Evolutionary conservation across 2,888 invertebrate species (phyloP), one percentile per base, ranked within the genome.

Genomic region (Lycaena phlaeas): DNA sequence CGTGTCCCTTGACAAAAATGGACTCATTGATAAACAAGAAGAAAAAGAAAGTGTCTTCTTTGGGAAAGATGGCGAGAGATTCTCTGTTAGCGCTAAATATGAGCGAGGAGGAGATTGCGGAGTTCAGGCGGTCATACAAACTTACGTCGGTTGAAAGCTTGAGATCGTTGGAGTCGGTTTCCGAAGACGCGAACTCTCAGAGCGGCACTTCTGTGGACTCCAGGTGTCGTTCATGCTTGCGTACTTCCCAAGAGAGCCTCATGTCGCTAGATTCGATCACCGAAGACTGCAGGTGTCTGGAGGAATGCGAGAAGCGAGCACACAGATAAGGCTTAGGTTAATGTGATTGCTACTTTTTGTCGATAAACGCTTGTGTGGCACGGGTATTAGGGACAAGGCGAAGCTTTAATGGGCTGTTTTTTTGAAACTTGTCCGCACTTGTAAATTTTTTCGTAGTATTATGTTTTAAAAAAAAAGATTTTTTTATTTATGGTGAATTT

Each of bases 51-150:
- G 73, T 81, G 0, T 78, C 76, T 0, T 79, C 79, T 7, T 38
- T 85, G 2, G 85, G 85, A 0, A 85, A 82, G 53, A 81, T 84
- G 51, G 85, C 85, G 4, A 60, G 72, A 22, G 85, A 85, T 48
- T 85, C 85, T 0, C 51, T 85, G 0, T 48, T 85, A 11, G 85
- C 85, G 0, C 46, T 85, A 4, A 85, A 85, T 46, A 81, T 84
- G 77, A 75, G 70, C 7, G 84, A 84, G 2, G 85, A 85, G 2
- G 85, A 85, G 9, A 78, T 84, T 1, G 75, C 77, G 0, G 84
- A 85, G 11, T 78, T 84, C 18, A 56, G 82, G 25, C 55, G 76
- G 1, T 79, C 82, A 0, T 79, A 82, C 34, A 79, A 81, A 48
- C 44, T 81, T 1, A 82, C 85, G 0, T 85, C 84, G 0, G 74